These are phyloP conservation scores for Marmota monax DNA, from an alignment of 2,113 vertebrate genomes.

Conservation along the genomic window DNA sequence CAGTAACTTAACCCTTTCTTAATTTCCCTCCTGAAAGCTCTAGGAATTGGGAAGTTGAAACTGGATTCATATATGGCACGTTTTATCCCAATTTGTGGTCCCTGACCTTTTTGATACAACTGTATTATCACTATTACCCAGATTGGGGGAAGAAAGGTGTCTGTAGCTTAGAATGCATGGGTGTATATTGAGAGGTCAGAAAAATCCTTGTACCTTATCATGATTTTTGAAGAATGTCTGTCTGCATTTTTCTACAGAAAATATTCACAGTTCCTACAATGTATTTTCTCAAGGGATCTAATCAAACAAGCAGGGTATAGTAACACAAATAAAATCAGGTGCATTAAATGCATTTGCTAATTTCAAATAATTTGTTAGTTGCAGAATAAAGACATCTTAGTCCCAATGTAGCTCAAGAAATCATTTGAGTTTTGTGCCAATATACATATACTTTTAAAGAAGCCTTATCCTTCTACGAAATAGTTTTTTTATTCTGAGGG, in stretches of 20 bases:
- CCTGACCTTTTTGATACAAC: not conserved
- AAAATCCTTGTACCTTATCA: not conserved
- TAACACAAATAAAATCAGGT: conserved; percentile 26
- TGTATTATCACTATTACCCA: not conserved
- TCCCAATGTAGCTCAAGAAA: not conserved
- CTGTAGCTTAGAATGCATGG: not conserved
- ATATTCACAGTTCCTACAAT: not conserved
- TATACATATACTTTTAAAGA: not conserved
- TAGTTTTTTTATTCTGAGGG: not conserved
- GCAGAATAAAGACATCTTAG: not conserved
- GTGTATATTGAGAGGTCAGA: not conserved
- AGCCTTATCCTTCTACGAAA: not conserved
- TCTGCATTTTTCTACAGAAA: not conserved
- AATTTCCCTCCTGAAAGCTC: not conserved
- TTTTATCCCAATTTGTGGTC: not conserved
- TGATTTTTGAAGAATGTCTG: not conserved
- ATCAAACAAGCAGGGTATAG: not conserved
- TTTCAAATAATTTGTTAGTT: conserved; percentile 44
- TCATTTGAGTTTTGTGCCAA: not conserved
- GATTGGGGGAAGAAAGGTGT: not conserved
- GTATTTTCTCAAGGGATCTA: not conserved
- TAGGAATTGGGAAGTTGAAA: not conserved
- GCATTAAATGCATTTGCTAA: conserved; percentile 4
- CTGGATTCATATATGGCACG: not conserved
- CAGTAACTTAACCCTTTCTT: not conserved